Evolutionary conservation across 1,140 invertebrate species (phyloP).

Genomic region (Cotesia typhae): DNA sequence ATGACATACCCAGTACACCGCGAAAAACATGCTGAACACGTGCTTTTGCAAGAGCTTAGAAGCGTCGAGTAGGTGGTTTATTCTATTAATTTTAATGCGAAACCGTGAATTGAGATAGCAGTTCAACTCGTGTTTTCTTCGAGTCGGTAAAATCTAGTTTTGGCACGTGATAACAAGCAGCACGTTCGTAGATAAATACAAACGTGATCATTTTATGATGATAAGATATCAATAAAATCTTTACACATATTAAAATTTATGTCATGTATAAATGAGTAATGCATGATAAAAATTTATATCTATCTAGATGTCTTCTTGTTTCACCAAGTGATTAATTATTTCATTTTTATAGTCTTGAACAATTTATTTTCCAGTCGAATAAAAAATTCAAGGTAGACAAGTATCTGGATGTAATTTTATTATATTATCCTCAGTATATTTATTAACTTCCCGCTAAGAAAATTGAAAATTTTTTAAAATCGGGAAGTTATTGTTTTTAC

Average conservation of each 20-base stretch:
- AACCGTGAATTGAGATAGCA: too few species aligned
- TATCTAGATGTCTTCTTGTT: too few species aligned
- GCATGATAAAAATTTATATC: too few species aligned
- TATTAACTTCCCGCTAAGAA: not conserved
- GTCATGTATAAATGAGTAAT: too few species aligned
- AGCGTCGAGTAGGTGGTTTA: too few species aligned
- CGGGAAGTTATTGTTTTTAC: too few species aligned
- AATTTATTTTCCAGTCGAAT: too few species aligned
- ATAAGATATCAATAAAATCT: not conserved
- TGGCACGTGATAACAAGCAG: slow-evolving; percentile 34
- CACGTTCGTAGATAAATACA: slow-evolving; percentile 33
- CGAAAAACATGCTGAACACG: slow-evolving; percentile 1
- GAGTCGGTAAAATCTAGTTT: not conserved
- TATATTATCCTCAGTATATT: not conserved
- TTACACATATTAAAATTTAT: not conserved
- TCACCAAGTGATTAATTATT: too few species aligned
- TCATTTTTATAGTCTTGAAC: too few species aligned
- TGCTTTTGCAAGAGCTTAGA: not conserved
- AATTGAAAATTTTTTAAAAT: too few species aligned
- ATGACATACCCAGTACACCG: not conserved
- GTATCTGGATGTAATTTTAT: not conserved
- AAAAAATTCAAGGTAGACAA: too few species aligned
- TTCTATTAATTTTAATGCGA: too few species aligned
- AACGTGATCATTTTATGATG: slow-evolving; percentile 26
- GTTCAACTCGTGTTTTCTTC: slow-evolving; percentile 8